Conservation (phyloP, 2,797 vertebrate genomes). For the Halcyon badia region DNA sequence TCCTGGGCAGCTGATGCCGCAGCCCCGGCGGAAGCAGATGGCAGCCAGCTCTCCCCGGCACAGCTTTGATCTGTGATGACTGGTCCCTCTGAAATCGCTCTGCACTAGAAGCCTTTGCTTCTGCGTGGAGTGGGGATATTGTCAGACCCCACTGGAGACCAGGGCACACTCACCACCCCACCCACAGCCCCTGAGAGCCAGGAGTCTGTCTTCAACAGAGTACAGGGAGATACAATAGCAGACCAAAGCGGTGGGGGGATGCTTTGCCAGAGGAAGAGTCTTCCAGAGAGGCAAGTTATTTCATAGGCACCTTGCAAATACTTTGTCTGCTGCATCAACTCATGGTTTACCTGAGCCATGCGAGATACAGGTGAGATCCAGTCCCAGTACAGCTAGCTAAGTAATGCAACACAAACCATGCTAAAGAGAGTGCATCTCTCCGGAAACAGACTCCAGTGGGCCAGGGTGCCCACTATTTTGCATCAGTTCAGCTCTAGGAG, state of each 20-base stretch:
- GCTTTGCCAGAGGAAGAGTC: fast-evolving
- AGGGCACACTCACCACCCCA: background rate
- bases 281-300: background rate
- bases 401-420: background rate
- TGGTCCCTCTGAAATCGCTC: background rate
- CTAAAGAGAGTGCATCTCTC: background rate
- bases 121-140: fast-evolving
- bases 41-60: background rate
- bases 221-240: background rate
- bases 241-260: fast-evolving
- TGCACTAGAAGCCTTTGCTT: background rate
- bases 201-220: fast-evolving
- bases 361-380: background rate
- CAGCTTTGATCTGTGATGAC: background rate
- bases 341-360: background rate
- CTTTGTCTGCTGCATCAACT: background rate
- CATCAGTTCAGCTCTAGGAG: background rate
- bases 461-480: background rate
- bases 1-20: background rate
- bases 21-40: background rate
- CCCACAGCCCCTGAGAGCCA: background rate
- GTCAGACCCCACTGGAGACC: fast-evolving
- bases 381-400: background rate
- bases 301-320: background rate
- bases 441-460: background rate